A percentile compares a stretch with the other conserved stretches of the same genome.
These are phyloP conservation scores for Nemurella pictetii DNA, from an alignment of 2,888 invertebrate genomes.

Conservation along the genomic window DNA sequence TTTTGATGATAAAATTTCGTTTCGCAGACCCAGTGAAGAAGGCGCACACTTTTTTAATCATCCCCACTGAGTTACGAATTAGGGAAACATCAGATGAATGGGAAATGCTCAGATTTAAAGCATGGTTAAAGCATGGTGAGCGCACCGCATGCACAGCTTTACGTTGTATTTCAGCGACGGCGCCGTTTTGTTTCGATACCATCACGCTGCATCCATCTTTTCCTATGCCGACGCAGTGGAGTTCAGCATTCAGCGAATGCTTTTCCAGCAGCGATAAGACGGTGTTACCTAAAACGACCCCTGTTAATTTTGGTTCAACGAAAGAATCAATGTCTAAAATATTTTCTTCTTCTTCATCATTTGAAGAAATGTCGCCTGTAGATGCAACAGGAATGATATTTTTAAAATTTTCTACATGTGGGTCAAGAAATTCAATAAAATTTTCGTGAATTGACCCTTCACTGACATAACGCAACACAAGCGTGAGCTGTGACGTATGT, in stretches of 20 bases:
- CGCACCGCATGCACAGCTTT: neutral
- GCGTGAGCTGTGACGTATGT: conserved; percentile 39
- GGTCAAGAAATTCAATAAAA: conserved; percentile 5
- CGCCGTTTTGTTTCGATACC: conserved; percentile 42
- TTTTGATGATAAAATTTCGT: too few relatives aligned
- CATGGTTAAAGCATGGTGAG: neutral
- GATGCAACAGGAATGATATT: neutral
- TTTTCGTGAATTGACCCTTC: conserved; percentile 35
- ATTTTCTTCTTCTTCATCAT: neutral
- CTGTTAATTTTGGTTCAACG: conserved; percentile 11
- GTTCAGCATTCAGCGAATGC: neutral
- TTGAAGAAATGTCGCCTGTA: neutral
- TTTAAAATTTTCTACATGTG: neutral
- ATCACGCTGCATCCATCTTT: conserved; percentile 47
- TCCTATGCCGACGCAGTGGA: conserved; percentile 44
- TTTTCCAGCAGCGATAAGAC: neutral
- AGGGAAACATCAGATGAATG: too few relatives aligned
- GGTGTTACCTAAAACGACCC: neutral
- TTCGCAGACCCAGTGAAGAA: too few relatives aligned
- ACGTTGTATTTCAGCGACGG: neutral
- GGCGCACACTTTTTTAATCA: too few relatives aligned
- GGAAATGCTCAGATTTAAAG: neutral
- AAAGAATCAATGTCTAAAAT: neutral
- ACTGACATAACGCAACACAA: conserved; percentile 37
- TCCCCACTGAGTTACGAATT: too few relatives aligned